Base-by-base conservation (phyloP, 2,888 invertebrate genomes). In the Omphaloscelis lunosa region DNA sequence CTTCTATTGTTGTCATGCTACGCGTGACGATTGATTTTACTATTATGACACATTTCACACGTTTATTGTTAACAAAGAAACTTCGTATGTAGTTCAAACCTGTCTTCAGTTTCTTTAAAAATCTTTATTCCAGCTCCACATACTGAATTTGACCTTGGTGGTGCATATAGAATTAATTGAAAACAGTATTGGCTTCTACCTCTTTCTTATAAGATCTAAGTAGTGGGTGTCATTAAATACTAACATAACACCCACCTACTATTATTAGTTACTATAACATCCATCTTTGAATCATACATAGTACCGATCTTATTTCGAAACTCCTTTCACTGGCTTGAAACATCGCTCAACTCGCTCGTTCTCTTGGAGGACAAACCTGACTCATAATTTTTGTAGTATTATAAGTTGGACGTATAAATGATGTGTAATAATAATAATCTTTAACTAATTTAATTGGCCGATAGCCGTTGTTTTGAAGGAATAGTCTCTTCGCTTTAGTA, bases 241-340 rank as follows among this genome's bases (percentile, higher is more conserved):
- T 6, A 41, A n/a, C 7, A 17, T 17, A n/a, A 9, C 17, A 3
- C 20, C 20, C 41, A 29, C 27, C 12, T 48, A 29, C 5, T 29
- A 12, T 68, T 11, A 45, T 56, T 23, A 27, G 17, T 45, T 17
- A 17, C 7, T 23, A 17, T 17, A 45, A 41, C 74, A 53, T 29
- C 51, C 41, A 23, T 41, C 15, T 53, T n/a, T 29, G 6, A 41
- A 62, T 41, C n/a, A 29, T 39, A 48, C 45, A 15, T 59, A 48
- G 11, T 45, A 23, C 68, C 23, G 27, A 61, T 61, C 17, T 17
- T n/a, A 77, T 77, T 78, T 78, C 27, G 34, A 45, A 77, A 77
- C 4, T 61, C 68, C 59, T 68, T 77, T 79, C 53, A 61, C 79
- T 34, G 9, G 56, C 9, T 53, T 68, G 69, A 67, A 68, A 77